A percentile compares a stretch with the other conserved stretches of the same genome.
These are phyloP conservation scores for Bombyx mandarina DNA, from an alignment of 1,140 invertebrate species.

Conservation along the genomic window DNA sequence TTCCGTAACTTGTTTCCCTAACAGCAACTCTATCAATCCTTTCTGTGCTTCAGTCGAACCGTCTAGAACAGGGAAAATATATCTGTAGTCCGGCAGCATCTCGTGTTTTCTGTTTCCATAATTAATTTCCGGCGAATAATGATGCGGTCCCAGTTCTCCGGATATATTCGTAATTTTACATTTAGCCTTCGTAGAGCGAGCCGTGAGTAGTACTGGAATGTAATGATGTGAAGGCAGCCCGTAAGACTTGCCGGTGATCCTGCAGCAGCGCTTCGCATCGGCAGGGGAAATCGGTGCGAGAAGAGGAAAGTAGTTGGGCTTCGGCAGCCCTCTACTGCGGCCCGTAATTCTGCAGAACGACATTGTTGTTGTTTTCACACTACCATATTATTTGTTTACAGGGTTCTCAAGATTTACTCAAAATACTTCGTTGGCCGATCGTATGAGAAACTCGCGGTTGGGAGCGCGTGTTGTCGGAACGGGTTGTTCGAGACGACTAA, in stretches of 20 bases:
- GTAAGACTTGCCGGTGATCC: conserved; percentile 86
- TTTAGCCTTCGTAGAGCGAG: conserved; percentile 72
- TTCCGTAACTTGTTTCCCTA: conserved; percentile 73
- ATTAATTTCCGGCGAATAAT: conserved; percentile 71
- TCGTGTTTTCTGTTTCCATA: conserved; percentile 77
- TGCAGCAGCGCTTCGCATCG: conserved; percentile 83
- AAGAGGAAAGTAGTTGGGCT: conserved; percentile 87
- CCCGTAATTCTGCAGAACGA: conserved; percentile 88
- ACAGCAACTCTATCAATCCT: conserved; percentile 73
- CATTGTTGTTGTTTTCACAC: conserved; percentile 61
- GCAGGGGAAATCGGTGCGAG: conserved; percentile 85
- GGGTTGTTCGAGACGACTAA: conserved; percentile 38
- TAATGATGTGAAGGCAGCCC: conserved; percentile 83
- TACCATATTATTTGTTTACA: conserved; percentile 56
- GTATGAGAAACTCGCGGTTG: conserved; percentile 17
- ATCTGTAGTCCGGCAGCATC: conserved; percentile 79
- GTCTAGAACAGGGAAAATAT: conserved; percentile 80
- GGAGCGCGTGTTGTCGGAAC: conserved; percentile 33
- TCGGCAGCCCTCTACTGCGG: conserved; percentile 82
- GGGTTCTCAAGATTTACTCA: conserved; percentile 10
- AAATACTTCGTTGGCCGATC: no score
- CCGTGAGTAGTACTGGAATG: conserved; percentile 80
- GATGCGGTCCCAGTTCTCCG: conserved; percentile 71
- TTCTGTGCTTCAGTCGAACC: conserved; percentile 76
- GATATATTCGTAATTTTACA: conserved; percentile 78